Base-by-base conservation (phyloP, 2,113 vertebrate genomes). In the Nycticryphes semicollaris region DNA sequence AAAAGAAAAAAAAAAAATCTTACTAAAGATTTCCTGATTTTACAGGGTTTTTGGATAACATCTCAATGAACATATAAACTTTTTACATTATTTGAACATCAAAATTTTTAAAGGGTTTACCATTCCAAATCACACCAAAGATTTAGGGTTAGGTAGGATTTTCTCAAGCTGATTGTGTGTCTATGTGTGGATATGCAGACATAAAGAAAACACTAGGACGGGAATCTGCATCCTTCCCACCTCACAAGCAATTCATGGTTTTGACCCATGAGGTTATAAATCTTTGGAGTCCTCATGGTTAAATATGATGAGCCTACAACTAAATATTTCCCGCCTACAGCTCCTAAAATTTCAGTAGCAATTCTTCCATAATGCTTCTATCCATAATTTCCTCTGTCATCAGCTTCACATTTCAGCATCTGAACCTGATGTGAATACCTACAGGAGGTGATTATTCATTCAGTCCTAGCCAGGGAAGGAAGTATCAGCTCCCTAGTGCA, bases 401-500 rank as follows among this genome's bases (percentile, higher is more conserved):
- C 67, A 80, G 78, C 50, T 85, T 85, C 82, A 76, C 53, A 15
- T 91, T 85, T 85, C 62, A 88, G 57, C 63, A 83, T 80, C 67
- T 86, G 59, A 94, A 45, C 74, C 41, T 77, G 78, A 66, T 51
- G 31, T 76, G 94, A 97, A 77, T 85, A 92, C 85, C 92, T 83
- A 66, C 63, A 86, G 88, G 59, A 90, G 53, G 72, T 68, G 74
- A 91, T 85, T 94, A 87, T 63, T 91, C 59, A 30, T 83, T 92
- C 88, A 92, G 16, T 37, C 48, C 53, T 66, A 79, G 45, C 23
- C 79, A 57, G 67, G 33, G 35, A 90, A 92, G 53, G 62, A 96
- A 69, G 57, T 53, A 20, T 77, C 45, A 86, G 33, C 16, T 91
- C 56, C 39, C 84, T 33, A 43, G 66, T 47, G 68, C 67, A 80